Conservation (phyloP, 2,113 vertebrate genomes). For the Larimichthys polyactis region DNA sequence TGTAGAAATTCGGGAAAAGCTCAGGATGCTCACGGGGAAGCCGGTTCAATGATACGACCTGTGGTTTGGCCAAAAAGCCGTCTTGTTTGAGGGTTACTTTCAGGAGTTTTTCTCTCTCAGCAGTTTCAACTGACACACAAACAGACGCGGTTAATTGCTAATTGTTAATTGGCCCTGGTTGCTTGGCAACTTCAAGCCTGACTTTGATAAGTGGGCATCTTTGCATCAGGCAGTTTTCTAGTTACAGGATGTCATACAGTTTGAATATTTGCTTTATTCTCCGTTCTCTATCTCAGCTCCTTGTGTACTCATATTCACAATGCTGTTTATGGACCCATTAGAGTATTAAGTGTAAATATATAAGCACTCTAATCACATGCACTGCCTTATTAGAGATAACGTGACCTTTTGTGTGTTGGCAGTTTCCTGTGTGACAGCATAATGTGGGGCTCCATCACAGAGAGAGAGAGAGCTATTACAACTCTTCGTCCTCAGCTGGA, state of each 20-base stretch:
- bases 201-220: no score
- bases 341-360: neutral
- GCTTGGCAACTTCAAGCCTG: no score
- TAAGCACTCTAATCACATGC: constrained; percentile 68
- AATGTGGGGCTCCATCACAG: constrained; percentile 63
- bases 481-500: constrained; percentile 71
- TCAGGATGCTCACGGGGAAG: no score
- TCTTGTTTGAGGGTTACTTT: no score
- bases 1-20: no score
- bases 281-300: neutral
- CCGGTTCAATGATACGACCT: no score
- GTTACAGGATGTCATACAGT: neutral
- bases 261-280: neutral
- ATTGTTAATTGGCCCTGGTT: no score
- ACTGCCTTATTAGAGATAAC: constrained; percentile 74
- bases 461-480: constrained; percentile 54
- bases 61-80: no score
- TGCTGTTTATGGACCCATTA: neutral
- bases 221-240: no score
- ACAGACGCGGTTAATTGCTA: no score
- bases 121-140: no score
- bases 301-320: neutral
- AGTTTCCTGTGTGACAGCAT: constrained; percentile 75
- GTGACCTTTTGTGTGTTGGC: constrained; percentile 82
- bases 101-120: no score